phyloP scores from a whole-genome alignment of 2,888 invertebrate genomes.

The Synergus gifuensis region DNA sequence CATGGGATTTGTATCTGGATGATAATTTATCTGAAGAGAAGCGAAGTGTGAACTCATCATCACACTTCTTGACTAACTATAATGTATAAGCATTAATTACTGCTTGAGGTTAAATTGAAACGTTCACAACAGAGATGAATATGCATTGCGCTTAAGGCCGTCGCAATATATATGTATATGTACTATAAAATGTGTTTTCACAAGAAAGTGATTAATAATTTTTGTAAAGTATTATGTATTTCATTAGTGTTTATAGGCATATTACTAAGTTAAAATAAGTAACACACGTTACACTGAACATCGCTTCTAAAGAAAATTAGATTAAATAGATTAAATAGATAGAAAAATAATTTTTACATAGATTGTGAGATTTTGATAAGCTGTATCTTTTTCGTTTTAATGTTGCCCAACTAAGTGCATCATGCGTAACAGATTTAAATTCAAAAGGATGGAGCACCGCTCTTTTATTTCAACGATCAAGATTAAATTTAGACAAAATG shows the following conservation, averaged over 20 bases:
- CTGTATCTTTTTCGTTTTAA: background rate
- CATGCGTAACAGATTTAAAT: background rate
- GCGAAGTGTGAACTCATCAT: conserved; percentile 23
- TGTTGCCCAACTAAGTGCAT: background rate
- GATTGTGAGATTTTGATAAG: background rate
- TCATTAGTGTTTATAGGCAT: background rate
- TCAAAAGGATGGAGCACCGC: background rate
- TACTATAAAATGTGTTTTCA: background rate
- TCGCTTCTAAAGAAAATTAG: too few species aligned
- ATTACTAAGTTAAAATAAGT: background rate
- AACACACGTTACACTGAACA: too few species aligned
- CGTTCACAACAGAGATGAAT: conserved; percentile 31
- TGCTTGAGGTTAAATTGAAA: conserved; percentile 40
- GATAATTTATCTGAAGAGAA: conserved; percentile 8
- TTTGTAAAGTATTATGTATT: background rate
- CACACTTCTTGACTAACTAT: conserved; percentile 19
- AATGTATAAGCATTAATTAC: conserved; percentile 37
- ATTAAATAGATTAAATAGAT: too few species aligned
- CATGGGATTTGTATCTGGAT: background rate
- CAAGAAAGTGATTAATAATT: conserved; percentile 27
- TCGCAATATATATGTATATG: background rate
- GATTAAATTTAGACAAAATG: conserved; percentile 1
- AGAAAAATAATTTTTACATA: background rate
- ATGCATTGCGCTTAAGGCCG: conserved; percentile 9
- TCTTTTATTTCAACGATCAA: background rate